Percentiles rank a stretch among this genome's conserved stretches.
Evolutionary conservation across 53 echinoderm and acorn worm species (phyloP).

Genomic region (Echinometra lucunter): DNA sequence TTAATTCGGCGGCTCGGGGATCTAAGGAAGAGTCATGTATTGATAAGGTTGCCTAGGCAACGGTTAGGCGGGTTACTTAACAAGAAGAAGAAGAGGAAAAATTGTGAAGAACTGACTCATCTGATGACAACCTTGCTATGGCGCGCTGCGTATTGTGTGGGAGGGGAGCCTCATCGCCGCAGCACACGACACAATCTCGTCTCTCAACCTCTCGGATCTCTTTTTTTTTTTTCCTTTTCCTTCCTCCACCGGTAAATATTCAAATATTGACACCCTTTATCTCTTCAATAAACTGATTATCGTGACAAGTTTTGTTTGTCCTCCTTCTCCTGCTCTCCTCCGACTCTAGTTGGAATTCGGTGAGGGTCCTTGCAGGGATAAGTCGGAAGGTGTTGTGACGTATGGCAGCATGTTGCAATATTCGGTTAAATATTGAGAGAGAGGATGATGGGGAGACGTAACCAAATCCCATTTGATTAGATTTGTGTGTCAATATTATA

Average conservation of each 20-base stretch:
- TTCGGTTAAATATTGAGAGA: constrained; percentile 43
- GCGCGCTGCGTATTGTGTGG: constrained; percentile 23
- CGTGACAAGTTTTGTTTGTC: constrained; percentile 41
- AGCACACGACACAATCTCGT: constrained; percentile 19
- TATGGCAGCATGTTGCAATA: constrained; percentile 21
- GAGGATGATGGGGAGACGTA: not conserved
- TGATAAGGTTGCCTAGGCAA: constrained; percentile 59
- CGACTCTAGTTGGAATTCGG: not conserved
- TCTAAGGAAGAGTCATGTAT: constrained; percentile 59
- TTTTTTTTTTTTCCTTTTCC: not conserved
- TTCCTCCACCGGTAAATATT: constrained; percentile 26
- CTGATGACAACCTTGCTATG: not conserved
- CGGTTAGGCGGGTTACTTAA: constrained; percentile 25
- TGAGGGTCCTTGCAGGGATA: not conserved
- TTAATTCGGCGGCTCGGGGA: constrained; percentile 39
- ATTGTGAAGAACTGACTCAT: constrained; percentile 47
- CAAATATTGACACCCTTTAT: constrained; percentile 53
- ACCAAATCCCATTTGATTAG: constrained; percentile 20
- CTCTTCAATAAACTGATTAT: constrained; percentile 65
- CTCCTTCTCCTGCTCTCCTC: constrained; percentile 23
- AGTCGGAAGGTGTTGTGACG: not conserved
- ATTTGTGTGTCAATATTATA: constrained; percentile 44
- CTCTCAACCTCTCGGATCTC: not conserved
- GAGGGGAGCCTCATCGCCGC: constrained; percentile 14
- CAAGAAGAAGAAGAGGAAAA: constrained; percentile 22